Percentiles rank a stretch among this genome's conserved stretches.
phyloP scores from a whole-genome alignment of 2,113 vertebrate genomes.

The cat (Felis catus) region F.catus_Fca126_mat1.0 CM031419.1:100435001-100435500 shows the following conservation, averaged over 20 bases:
- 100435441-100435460: not conserved
- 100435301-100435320: not conserved
- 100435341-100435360: not conserved
- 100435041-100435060: not conserved
- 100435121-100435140: constrained; percentile 34
- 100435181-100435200: not conserved
- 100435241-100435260: not conserved
- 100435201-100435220: not conserved
- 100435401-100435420: not conserved
- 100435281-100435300: not conserved
- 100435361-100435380: not conserved
- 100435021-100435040: not conserved
- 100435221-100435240: not conserved
- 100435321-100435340: not conserved
- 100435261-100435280: not conserved
- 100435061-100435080: constrained; percentile 24
- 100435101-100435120: not conserved
- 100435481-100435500: not conserved
- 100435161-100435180: not conserved
- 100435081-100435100: not conserved
- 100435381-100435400: not conserved
- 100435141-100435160: not conserved
- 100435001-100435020: not conserved
- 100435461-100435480: not conserved
- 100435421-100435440: not conserved